Percentiles rank a stretch among this genome's conserved stretches.
These are phyloP conservation scores for Pterocles gutturalis DNA, from an alignment of 2,113 vertebrate species.

Conservation along the genomic window DNA sequence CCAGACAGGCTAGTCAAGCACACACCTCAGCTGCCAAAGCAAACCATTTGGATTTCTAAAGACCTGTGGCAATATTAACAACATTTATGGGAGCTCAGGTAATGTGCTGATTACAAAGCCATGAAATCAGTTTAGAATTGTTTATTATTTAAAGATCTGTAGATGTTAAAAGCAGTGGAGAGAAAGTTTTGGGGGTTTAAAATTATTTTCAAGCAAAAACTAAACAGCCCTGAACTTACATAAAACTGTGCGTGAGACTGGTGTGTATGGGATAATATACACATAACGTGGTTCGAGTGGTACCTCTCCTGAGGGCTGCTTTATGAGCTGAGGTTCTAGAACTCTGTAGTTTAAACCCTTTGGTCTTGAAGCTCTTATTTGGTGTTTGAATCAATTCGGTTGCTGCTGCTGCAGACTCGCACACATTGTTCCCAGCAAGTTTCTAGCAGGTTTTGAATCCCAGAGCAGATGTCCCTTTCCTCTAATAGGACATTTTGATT, in stretches of 20 bases:
- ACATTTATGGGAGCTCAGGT: neutral
- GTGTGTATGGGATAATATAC: neutral
- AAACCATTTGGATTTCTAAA: neutral
- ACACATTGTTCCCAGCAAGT: neutral
- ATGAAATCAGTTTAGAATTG: neutral
- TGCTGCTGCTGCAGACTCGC: neutral
- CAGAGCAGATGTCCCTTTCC: constrained; percentile 54
- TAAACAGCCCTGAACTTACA: neutral
- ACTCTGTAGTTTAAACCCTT: neutral
- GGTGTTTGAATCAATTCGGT: neutral
- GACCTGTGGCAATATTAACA: neutral
- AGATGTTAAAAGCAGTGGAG: neutral
- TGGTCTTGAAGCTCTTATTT: neutral
- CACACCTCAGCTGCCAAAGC: neutral
- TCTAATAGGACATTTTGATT: constrained; percentile 60
- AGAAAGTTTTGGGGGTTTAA: neutral
- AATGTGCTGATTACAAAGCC: neutral
- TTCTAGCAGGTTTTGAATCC: constrained; percentile 42
- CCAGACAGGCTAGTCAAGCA: neutral
- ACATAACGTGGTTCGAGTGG: fast-evolving
- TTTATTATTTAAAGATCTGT: neutral
- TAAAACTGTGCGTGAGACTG: neutral
- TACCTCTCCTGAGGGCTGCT: neutral
- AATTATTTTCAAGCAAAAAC: neutral
- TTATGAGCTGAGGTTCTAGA: neutral